Percentiles rank a stretch among this genome's conserved stretches.
phyloP scores from a whole-genome alignment of 2,113 vertebrate species.

The Todiramphus chloris region DNA sequence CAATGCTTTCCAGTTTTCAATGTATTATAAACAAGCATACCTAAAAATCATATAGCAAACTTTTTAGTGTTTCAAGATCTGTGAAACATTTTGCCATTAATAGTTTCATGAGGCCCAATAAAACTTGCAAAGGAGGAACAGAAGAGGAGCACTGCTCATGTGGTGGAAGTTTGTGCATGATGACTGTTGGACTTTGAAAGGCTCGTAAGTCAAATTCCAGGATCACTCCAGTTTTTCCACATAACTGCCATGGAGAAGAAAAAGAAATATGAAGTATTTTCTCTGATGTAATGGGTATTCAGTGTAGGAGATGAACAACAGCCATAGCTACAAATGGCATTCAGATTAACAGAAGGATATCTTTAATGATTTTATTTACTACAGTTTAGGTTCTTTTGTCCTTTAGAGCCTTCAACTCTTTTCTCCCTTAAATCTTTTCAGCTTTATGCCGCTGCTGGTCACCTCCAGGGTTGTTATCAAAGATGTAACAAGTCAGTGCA shows the following conservation, averaged over 20 bases:
- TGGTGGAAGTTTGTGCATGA: background rate
- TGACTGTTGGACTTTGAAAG: background rate
- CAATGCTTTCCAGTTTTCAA: background rate
- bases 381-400: background rate
- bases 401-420: background rate
- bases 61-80: background rate
- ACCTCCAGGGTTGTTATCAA: background rate
- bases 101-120: background rate
- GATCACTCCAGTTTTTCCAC: background rate
- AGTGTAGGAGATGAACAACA: background rate
- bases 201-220: background rate
- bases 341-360: background rate
- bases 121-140: background rate
- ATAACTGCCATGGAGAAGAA: background rate
- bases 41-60: background rate
- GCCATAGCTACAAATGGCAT: background rate
- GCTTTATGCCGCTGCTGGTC: background rate
- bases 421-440: background rate
- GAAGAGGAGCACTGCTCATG: background rate
- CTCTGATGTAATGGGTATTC: background rate
- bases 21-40: background rate
- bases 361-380: background rate
- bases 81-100: background rate
- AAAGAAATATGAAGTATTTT: background rate
- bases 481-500: background rate